Evolutionary conservation across 2,113 vertebrate genomes (phyloP).

Genomic region (Cromileptes altivelis): DNA sequence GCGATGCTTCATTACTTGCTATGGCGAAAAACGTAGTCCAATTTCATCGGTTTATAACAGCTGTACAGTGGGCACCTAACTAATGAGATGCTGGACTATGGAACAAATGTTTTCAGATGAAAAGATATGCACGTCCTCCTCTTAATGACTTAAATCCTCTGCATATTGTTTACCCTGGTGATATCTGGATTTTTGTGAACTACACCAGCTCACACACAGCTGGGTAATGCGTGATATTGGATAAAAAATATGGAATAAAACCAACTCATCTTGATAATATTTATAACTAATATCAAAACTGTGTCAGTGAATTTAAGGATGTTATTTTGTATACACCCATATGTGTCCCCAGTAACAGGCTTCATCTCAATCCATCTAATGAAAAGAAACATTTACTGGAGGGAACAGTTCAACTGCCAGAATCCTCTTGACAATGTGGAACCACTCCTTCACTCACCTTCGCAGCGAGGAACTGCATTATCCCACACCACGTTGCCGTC

Average conservation of each 20-base stretch:
- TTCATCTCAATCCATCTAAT: neutral
- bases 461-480: conserved; percentile 94
- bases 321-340: neutral
- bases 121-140: conserved; percentile 2
- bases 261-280: neutral
- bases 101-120: conserved; percentile 6
- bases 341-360: neutral
- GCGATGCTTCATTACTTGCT: neutral
- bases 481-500: conserved; percentile 98
- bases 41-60: neutral
- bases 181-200: neutral
- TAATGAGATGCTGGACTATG: conserved; percentile 9
- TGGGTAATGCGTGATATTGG: neutral
- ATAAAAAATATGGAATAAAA: neutral
- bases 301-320: neutral
- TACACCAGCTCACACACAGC: neutral
- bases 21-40: neutral
- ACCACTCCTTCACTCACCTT: conserved; percentile 84
- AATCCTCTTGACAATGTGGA: neutral
- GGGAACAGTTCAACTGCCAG: neutral
- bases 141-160: conserved; percentile 12
- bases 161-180: neutral
- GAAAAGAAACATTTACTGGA: neutral
- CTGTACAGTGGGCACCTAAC: neutral
- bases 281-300: neutral